Base-by-base conservation (phyloP, 2,888 invertebrate species). In the Carpatolechia fugitivella region DNA sequence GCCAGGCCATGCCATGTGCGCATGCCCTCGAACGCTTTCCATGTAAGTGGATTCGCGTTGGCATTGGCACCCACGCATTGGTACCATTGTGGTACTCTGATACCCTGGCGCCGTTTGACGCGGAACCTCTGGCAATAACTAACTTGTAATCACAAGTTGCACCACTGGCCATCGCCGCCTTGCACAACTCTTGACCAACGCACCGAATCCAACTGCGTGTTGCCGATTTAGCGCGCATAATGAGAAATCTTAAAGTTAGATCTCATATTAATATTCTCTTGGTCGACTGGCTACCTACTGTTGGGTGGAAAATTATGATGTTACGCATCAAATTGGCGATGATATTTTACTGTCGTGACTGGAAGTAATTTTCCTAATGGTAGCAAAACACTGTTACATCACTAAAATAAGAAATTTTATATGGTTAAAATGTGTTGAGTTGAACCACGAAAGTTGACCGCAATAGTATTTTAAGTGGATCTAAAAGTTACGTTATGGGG, bases 141-240 rank as follows among this genome's bases (percentile, higher is more conserved):
- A 60, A 60, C 61, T 65, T 63, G 65, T 62, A 63, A 63, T 62
- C 60, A 56, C 66, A 62, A 69, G 52, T 58, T 56, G 20, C 58
- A 52, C 59, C 56, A 60, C 75, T 76, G 78, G 69, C 80, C 80
- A 77, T 79, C 76, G 70, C 62, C 54, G 57, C 55, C 68, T 83
- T 82, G 68, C 81, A 69, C 76, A 83, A 83, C 70, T 66, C 64
- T 79, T 81, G 67, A 62, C 71, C 70, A 80, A 58, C 55, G 52
- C 35, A n/a, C 53, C 7, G 35, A 29, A 20, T 30, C 41, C 8
- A 33, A 33, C 44, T 70, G 72, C 76, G 73, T 76, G 72, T 67
- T 66, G 62, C 62, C 63, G 61, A 62, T 66, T 76, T 72, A 40
- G 55, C 54, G 58, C 55, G 57, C 62, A 52, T 55, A 60, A 60